Conservation (phyloP, 2,113 vertebrate genomes). For the Pontoporia blainvillei region DNA sequence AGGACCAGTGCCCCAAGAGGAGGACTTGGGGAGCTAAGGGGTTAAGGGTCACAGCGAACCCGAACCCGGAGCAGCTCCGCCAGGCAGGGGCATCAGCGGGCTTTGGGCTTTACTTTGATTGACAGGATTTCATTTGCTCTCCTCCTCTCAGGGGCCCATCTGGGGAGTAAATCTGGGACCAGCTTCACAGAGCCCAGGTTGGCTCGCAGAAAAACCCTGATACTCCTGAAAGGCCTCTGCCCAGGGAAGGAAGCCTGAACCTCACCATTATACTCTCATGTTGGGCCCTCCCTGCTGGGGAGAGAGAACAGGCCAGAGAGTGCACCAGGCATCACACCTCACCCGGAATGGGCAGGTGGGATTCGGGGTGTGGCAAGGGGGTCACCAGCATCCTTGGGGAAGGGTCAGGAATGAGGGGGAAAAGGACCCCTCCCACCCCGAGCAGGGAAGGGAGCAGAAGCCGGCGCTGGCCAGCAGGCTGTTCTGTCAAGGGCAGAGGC, state of each 20-base stretch:
- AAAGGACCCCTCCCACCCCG: background rate
- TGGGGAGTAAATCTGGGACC: background rate
- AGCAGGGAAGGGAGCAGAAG: background rate
- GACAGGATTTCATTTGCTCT: background rate
- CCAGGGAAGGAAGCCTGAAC: background rate
- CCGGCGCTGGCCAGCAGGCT: background rate
- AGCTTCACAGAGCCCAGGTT: background rate
- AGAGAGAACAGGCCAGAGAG: background rate
- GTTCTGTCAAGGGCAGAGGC: background rate
- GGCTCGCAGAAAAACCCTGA: background rate
- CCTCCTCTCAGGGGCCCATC: background rate
- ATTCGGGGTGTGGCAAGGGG: too few relatives aligned
- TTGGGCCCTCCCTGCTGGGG: background rate
- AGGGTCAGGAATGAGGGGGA: background rate
- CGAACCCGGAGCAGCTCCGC: background rate
- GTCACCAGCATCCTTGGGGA: background rate
- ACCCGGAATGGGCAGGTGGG: background rate
- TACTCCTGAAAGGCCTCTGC: background rate
- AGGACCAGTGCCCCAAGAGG: background rate
- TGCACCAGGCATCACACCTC: background rate
- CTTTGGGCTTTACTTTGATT: background rate
- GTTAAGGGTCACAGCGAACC: background rate
- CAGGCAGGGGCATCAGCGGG: background rate
- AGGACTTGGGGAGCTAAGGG: background rate
- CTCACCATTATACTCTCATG: rapidly evolving